Evolutionary conservation across 2,797 vertebrate genomes (phyloP).

Genomic region (Pampus argenteus): DNA sequence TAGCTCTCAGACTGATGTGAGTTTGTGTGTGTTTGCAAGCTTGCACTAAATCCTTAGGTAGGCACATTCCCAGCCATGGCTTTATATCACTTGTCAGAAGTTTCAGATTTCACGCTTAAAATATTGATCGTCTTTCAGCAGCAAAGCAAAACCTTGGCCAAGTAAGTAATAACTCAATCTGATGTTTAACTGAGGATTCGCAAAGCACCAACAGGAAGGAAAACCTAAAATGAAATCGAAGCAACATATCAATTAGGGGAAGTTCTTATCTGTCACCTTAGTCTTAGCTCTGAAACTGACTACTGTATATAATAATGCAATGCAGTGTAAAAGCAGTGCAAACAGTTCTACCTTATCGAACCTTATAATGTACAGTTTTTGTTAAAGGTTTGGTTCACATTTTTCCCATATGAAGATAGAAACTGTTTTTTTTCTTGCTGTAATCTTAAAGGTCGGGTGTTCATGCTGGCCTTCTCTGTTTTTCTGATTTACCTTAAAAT

Average conservation of each 20-base stretch:
- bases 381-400: no score
- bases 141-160: slow-evolving; percentile 1
- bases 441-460: no score
- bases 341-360: background rate
- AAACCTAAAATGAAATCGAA: slow-evolving; percentile 44
- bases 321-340: background rate
- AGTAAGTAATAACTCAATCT: slow-evolving; percentile 30
- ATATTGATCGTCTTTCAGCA: slow-evolving; percentile 34
- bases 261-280: slow-evolving; percentile 38
- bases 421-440: background rate
- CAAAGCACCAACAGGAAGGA: slow-evolving; percentile 38
- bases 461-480: no score
- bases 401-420: no score
- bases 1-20: slow-evolving; percentile 19
- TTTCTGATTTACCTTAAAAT: no score
- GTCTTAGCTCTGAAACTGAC: slow-evolving; percentile 7
- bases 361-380: background rate
- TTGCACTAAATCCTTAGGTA: slow-evolving; percentile 33
- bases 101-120: slow-evolving; percentile 47
- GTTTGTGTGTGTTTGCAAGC: slow-evolving; percentile 15
- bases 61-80: slow-evolving; percentile 29
- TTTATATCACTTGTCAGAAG: slow-evolving; percentile 46
- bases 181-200: slow-evolving; percentile 35
- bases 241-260: no score
- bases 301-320: background rate